Percentiles rank a stretch among this genome's conserved stretches.
Evolutionary conservation across 2,797 vertebrate genomes (phyloP).

Genomic region (Alca torda): DNA sequence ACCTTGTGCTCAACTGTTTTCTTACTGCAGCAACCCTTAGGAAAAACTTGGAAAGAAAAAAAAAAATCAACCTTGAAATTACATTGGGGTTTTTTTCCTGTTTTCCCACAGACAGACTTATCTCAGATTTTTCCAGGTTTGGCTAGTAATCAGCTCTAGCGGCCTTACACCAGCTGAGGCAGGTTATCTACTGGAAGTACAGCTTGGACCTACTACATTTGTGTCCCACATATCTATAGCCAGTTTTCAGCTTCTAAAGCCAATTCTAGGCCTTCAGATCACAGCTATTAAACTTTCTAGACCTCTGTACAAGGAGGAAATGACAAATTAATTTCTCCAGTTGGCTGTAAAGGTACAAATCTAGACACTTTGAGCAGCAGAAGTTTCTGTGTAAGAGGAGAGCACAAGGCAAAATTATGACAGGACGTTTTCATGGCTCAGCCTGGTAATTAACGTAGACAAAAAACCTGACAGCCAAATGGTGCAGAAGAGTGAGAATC

Average conservation of each 20-base stretch:
- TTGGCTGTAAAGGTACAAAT: neutral
- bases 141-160: neutral
- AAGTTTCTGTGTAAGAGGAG: neutral
- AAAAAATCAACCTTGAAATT: neutral
- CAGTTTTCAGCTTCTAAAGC: constrained; percentile 4
- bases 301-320: neutral
- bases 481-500: neutral
- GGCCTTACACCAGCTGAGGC: neutral
- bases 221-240: neutral
- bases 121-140: neutral
- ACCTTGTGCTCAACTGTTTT: neutral
- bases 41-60: neutral
- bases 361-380: neutral
- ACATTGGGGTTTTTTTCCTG: neutral
- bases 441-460: neutral
- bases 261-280: neutral
- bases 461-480: neutral
- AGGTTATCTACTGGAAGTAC: neutral
- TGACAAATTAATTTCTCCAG: neutral
- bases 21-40: neutral
- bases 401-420: neutral
- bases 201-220: neutral
- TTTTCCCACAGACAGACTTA: neutral
- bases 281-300: neutral
- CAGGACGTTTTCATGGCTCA: neutral